These are phyloP conservation scores for Araneus ventricosus DNA, from an alignment of 1,140 invertebrate species.

Conservation along the genomic window DNA sequence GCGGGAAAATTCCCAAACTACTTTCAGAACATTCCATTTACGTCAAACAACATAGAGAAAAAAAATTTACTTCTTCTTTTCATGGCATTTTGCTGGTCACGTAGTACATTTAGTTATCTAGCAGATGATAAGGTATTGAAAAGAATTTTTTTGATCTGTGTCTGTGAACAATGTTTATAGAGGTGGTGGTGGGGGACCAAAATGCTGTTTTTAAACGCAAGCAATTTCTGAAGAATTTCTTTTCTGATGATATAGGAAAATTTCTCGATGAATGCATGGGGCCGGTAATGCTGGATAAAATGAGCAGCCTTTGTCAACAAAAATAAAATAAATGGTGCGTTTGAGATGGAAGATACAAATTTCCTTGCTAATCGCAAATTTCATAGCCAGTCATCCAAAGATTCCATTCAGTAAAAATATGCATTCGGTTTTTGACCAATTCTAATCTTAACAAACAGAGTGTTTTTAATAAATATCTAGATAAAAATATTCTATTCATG, in stretches of 20 bases:
- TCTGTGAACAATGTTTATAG: background rate
- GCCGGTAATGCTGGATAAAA: too few species aligned
- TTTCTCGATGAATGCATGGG: background rate
- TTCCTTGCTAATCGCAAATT: too few species aligned
- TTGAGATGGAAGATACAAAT: too few species aligned
- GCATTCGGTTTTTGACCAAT: too few species aligned
- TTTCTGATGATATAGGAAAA: background rate
- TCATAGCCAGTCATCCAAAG: too few species aligned
- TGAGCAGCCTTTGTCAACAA: too few species aligned
- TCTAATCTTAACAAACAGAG: too few species aligned
- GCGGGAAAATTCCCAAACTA: background rate
- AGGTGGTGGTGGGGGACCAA: background rate
- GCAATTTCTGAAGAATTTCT: background rate
- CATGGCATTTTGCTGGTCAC: background rate
- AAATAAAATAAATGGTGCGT: too few species aligned
- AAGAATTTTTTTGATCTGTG: background rate
- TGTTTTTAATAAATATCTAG: too few species aligned
- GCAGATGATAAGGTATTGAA: background rate
- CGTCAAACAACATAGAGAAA: background rate
- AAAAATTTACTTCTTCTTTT: background rate
- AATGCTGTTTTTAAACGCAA: background rate
- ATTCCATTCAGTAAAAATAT: too few species aligned
- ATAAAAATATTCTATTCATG: too few species aligned
- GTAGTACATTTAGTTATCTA: background rate
- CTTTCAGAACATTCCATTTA: slow-evolving; percentile 17